Evolutionary conservation across 2,888 invertebrate genomes (phyloP).

Genomic region (Craniophora ligustri): DNA sequence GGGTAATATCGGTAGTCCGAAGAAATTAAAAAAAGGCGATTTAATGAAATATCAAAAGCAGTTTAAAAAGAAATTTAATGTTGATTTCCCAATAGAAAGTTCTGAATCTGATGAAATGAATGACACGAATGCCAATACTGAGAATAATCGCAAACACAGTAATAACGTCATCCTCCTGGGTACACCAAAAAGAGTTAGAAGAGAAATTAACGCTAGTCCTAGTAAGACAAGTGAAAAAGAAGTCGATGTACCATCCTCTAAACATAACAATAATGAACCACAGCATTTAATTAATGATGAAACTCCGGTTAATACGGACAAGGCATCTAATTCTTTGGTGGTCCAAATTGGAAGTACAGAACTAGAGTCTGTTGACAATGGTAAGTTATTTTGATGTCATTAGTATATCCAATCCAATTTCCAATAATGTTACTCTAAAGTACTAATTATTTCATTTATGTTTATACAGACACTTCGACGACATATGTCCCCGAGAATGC

Average conservation of each 20-base stretch:
- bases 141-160: conserved; percentile 32
- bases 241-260: not conserved
- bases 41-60: conserved; percentile 65
- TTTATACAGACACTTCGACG: conserved; percentile 67
- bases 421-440: conserved; percentile 17
- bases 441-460: not conserved
- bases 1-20: conserved; percentile 74
- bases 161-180: conserved; percentile 63
- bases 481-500: conserved; percentile 64
- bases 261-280: conserved; percentile 8
- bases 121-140: conserved; percentile 31
- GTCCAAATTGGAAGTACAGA: conserved; percentile 68
- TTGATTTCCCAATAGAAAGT: conserved; percentile 68
- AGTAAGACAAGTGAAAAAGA: conserved; percentile 9
- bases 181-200: conserved; percentile 56
- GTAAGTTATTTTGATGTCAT: conserved; percentile 10
- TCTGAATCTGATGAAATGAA: conserved; percentile 68
- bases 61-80: conserved; percentile 70
- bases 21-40: conserved; percentile 67
- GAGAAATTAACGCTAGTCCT: conserved; percentile 1
- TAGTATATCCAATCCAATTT: not conserved
- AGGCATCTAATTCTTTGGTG: conserved; percentile 62
- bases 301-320: conserved; percentile 18
- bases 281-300: conserved; percentile 18
- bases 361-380: conserved; percentile 58